Base-by-base conservation (phyloP, 2,888 invertebrate genomes). In the Cephus nigrinus region DNA sequence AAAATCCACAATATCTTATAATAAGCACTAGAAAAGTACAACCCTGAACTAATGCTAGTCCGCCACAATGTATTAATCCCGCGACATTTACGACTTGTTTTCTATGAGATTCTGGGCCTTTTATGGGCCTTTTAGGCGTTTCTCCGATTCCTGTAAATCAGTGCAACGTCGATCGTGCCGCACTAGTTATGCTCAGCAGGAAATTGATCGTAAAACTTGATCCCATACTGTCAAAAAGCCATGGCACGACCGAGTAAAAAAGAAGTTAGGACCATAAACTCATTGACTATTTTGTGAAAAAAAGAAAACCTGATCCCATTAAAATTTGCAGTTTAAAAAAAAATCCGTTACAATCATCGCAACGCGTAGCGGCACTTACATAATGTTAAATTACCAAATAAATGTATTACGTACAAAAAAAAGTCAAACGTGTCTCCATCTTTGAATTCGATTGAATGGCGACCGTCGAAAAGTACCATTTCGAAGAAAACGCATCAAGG, bases 201-300 rank as follows among this genome's bases (percentile, higher is more conserved):
- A 84, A 84, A 85, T 86, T 80, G 81, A 86, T 86, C 83, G 83
- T 86, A 86, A 86, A 86, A 86, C 80, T 83, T 73, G 73, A 76
- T 76, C 71, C 75, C n/a, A 68, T 31, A 40, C 75, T 9, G 55
- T 55, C 23, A 55, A 23, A 55, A 55, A 55, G 55, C 23, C 55
- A 55, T 55, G 23, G 23, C 23, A 9, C 1, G 55, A 55, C 55
- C 55, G 55, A 55, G 55, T 23, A 23, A 55, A 23, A 55, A 55
- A 55, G 55, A 55, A 23, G 23, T 55, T 23, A 55, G 5, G 1
- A 55, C 9, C 40, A 1, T 40, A 40, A 40, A 9, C 23, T 55
- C 55, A 2, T 23, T 55, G 55, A 55, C 9, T 23, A 15, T 55
- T 55, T 55, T 23, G 23, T 9, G 3, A 12, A 2, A 30, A 55